These are phyloP conservation scores for Colostygia pectinataria DNA, from an alignment of 2,888 invertebrate genomes.

Conservation along the genomic window DNA sequence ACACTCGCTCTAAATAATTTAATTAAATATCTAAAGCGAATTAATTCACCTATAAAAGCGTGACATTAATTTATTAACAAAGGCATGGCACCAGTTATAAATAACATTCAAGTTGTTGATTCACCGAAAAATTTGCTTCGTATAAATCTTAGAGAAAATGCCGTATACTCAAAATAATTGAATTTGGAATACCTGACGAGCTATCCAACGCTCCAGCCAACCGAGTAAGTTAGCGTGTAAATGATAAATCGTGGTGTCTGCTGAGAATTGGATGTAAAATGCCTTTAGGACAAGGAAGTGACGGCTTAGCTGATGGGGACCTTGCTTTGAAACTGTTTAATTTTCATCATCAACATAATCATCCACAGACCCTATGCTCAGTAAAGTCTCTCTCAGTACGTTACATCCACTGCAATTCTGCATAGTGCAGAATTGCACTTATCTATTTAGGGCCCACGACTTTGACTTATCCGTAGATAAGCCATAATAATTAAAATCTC, in stretches of 20 bases:
- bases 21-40: constrained; percentile 35
- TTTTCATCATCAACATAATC: no score
- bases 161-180: constrained; percentile 55
- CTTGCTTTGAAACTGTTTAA: constrained; percentile 23
- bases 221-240: constrained; percentile 29
- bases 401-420: no score
- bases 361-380: no score
- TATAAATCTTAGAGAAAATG: constrained; percentile 28
- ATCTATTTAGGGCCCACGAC: no score
- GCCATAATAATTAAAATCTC: no score
- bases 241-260: constrained; percentile 32
- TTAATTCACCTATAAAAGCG: constrained; percentile 34
- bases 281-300: constrained; percentile 36
- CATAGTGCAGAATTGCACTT: no score
- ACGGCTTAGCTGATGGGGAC: constrained; percentile 16
- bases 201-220: constrained; percentile 20
- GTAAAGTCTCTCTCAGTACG: no score
- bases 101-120: constrained; percentile 38
- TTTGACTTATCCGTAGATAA: no score
- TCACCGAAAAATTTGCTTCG: constrained; percentile 36
- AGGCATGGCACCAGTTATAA: constrained; percentile 32
- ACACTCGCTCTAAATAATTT: constrained; percentile 27
- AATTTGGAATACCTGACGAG: constrained; percentile 58
- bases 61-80: constrained; percentile 34
- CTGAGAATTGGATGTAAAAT: constrained; percentile 22